Conservation (phyloP, 1,140 invertebrate genomes). For the Proctacanthus coquilletti region DNA sequence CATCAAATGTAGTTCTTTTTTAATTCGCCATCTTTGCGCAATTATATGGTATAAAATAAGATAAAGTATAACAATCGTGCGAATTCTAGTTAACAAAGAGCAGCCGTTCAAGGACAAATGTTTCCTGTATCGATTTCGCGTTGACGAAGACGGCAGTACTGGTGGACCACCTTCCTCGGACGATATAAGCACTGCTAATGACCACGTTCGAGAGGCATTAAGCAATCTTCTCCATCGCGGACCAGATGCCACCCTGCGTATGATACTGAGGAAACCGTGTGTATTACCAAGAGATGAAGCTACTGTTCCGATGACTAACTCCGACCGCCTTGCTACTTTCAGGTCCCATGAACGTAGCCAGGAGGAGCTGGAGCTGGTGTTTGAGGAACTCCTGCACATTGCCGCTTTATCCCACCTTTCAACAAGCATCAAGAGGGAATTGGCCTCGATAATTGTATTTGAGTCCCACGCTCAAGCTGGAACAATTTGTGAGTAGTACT, state of each 20-base stretch:
- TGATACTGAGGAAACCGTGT: slow-evolving; percentile 71
- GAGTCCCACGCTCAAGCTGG: slow-evolving; percentile 66
- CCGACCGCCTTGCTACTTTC: too few species aligned
- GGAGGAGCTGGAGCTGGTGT: slow-evolving; percentile 72
- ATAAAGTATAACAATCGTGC: too few species aligned
- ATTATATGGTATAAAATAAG: too few species aligned
- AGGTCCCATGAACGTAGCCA: slow-evolving; percentile 56
- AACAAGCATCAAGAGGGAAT: slow-evolving; percentile 68
- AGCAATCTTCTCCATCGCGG: slow-evolving; percentile 49
- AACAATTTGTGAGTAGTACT: slow-evolving; percentile 55
- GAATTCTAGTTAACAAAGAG: slow-evolving; percentile 66
- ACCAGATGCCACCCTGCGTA: slow-evolving; percentile 60
- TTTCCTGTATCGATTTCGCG: slow-evolving; percentile 64
- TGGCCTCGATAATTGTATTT: slow-evolving; percentile 66
- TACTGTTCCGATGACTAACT: too few species aligned
- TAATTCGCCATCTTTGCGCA: too few species aligned
- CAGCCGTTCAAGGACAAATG: slow-evolving; percentile 75
- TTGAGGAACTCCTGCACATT: slow-evolving; percentile 71
- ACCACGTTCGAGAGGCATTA: slow-evolving; percentile 50
- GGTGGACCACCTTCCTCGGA: slow-evolving; percentile 34
- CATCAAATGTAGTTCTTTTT: too few species aligned
- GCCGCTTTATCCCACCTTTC: slow-evolving; percentile 68
- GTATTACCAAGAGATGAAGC: too few species aligned
- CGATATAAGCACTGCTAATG: slow-evolving; percentile 44
- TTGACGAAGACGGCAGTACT: slow-evolving; percentile 45